Conservation (phyloP, 2,797 vertebrate species). For the Sebastes oblongus region DNA sequence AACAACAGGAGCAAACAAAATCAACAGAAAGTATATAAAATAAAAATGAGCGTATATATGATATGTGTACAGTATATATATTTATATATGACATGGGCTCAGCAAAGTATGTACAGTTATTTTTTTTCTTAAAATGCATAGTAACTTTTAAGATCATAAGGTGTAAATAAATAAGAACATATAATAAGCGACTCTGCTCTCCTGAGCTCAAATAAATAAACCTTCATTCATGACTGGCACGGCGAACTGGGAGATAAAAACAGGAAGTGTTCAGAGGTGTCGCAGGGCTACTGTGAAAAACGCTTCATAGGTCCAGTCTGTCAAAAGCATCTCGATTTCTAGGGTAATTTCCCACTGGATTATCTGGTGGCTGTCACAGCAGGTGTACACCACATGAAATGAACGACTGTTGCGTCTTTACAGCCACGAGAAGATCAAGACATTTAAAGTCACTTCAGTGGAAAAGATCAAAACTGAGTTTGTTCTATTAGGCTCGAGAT, state of each 20-base stretch:
- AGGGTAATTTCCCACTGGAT: background rate
- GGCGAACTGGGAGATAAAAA: slow-evolving; percentile 18
- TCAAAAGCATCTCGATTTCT: slow-evolving; percentile 30
- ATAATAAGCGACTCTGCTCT: slow-evolving; percentile 69
- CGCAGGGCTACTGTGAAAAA: background rate
- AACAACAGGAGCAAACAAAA: slow-evolving; percentile 62
- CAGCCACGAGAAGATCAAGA: background rate
- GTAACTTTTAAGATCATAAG: slow-evolving; percentile 77
- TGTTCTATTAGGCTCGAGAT: background rate
- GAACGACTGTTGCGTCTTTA: background rate
- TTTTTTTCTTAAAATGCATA: slow-evolving; percentile 76
- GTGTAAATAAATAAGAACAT: slow-evolving; percentile 81
- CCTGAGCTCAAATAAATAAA: slow-evolving; percentile 79
- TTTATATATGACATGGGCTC: slow-evolving; percentile 64
- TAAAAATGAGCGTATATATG: slow-evolving; percentile 68
- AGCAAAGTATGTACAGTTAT: slow-evolving; percentile 70
- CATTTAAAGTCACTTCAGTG: background rate
- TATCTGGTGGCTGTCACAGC: background rate
- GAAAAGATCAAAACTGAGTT: background rate
- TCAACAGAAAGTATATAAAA: slow-evolving; percentile 59
- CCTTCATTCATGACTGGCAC: slow-evolving; percentile 60
- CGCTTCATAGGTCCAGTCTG: slow-evolving; percentile 1
- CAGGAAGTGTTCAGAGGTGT: slow-evolving; percentile 6
- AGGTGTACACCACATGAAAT: background rate
- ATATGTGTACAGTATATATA: slow-evolving; percentile 68